Conservation (phyloP, 2,888 invertebrate genomes). For the Myopa tessellatipennis region DNA sequence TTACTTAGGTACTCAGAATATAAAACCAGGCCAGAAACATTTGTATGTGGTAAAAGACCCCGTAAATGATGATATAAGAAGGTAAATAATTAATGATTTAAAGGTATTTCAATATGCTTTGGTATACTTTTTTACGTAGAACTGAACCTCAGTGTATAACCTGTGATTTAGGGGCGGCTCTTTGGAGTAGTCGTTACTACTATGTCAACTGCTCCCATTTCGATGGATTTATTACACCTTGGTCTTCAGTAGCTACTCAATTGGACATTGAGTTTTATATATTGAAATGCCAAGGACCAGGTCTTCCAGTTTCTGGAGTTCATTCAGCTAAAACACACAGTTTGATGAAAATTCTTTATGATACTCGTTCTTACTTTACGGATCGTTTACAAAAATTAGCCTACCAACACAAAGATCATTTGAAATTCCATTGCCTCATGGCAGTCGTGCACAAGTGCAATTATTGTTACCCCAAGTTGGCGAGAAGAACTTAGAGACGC, state of each 20-base stretch:
- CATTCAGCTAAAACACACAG: slow-evolving; percentile 82
- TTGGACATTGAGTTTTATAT: slow-evolving; percentile 73
- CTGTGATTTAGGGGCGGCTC: slow-evolving; percentile 80
- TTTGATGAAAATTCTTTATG: slow-evolving; percentile 82
- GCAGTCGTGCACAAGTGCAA: slow-evolving; percentile 88
- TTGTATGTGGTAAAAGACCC: slow-evolving; percentile 87
- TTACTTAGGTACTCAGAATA: slow-evolving; percentile 82
- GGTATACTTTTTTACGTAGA: slow-evolving; percentile 50
- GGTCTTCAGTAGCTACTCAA: slow-evolving; percentile 65
- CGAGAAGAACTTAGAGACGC: slow-evolving; percentile 86
- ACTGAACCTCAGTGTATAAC: slow-evolving; percentile 86
- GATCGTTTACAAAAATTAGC: slow-evolving; percentile 81
- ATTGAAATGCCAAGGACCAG: slow-evolving; percentile 91
- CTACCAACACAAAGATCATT: slow-evolving; percentile 85
- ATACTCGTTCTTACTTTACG: slow-evolving; percentile 75
- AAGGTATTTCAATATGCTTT: not conserved
- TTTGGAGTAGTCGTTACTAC: slow-evolving; percentile 83
- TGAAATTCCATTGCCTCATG: slow-evolving; percentile 87
- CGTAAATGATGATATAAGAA: slow-evolving; percentile 74
- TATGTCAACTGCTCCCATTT: slow-evolving; percentile 91
- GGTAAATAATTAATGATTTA: slow-evolving; percentile 64
- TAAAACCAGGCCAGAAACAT: slow-evolving; percentile 86
- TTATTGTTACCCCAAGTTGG: slow-evolving; percentile 90
- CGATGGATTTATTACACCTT: slow-evolving; percentile 78
- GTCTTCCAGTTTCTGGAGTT: slow-evolving; percentile 84